phyloP scores from a whole-genome alignment of 2,888 invertebrate species.

The Gymnocheta viridis region DNA sequence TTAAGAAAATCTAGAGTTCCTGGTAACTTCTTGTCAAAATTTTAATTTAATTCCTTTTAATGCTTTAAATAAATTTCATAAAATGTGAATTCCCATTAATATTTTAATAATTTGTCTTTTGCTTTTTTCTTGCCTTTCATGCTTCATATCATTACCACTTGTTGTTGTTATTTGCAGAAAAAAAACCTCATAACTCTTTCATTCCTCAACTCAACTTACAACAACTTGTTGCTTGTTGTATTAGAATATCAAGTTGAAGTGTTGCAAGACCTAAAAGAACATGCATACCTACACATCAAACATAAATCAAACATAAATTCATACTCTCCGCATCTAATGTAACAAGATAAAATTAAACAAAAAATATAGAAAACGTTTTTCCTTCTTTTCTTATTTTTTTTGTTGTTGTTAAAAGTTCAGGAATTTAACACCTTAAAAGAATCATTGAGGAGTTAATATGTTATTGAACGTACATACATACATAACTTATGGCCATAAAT shows the following conservation, averaged over 20 bases:
- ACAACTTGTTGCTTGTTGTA: not conserved
- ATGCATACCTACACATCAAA: constrained; percentile 69
- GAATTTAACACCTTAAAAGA: constrained; percentile 76
- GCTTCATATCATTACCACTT: constrained; percentile 62
- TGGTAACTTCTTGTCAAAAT: not conserved
- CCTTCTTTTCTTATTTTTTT: constrained; percentile 6
- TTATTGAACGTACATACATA: constrained; percentile 63
- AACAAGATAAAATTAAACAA: constrained; percentile 78
- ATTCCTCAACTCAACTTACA: constrained; percentile 2
- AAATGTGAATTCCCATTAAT: constrained; percentile 63
- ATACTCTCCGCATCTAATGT: constrained; percentile 46
- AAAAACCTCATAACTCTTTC: constrained; percentile 64
- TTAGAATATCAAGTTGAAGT: constrained; percentile 22
- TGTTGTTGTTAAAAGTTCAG: not conserved
- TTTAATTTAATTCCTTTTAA: not conserved
- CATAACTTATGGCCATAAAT: constrained; percentile 67
- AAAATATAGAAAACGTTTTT: constrained; percentile 75
- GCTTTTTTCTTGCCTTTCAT: constrained; percentile 27
- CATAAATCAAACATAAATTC: constrained; percentile 68
- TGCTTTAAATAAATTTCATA: constrained; percentile 42
- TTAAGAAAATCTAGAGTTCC: not conserved
- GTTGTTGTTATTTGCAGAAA: constrained; percentile 55
- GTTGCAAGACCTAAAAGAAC: constrained; percentile 38
- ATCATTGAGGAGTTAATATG: constrained; percentile 71
- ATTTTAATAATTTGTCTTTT: not conserved